Evolutionary conservation across 2,113 vertebrate genomes (phyloP).

Genomic region (Xenopus borealis): DNA sequence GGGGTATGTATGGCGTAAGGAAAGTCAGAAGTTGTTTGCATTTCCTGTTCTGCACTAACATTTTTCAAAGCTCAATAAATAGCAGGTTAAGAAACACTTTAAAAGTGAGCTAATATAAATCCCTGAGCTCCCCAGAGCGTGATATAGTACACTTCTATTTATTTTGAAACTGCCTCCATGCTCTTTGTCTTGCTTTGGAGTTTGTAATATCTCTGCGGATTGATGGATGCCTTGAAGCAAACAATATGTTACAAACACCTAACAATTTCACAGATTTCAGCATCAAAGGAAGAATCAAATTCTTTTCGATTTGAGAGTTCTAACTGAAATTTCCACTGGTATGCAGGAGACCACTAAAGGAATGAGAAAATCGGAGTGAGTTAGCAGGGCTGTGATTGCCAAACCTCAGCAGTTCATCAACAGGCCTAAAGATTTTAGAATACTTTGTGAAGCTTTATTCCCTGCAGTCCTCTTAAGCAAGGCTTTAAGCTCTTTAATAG

Average conservation of each 20-base stretch:
- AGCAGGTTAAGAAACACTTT: too few species aligned
- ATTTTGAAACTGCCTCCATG: neutral
- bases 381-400: neutral
- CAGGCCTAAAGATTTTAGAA: neutral
- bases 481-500: neutral
- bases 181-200: neutral
- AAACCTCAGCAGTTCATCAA: neutral
- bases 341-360: neutral
- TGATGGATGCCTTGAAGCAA: neutral
- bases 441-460: neutral
- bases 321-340: neutral
- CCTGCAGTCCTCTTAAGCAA: neutral
- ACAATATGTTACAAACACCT: neutral
- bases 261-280: neutral
- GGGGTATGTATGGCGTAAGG: too few species aligned
- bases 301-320: neutral
- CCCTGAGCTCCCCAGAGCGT: too few species aligned
- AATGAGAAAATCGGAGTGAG: neutral
- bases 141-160: too few species aligned
- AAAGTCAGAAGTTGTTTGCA: conserved; percentile 34
- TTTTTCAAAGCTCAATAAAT: conserved; percentile 33
- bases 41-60: neutral
- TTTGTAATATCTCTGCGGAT: neutral
- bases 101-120: too few species aligned
- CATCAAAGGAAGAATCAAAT: conserved; percentile 3